Conservation (phyloP, 2,888 invertebrate species). For the Agrotis exclamationis region DNA sequence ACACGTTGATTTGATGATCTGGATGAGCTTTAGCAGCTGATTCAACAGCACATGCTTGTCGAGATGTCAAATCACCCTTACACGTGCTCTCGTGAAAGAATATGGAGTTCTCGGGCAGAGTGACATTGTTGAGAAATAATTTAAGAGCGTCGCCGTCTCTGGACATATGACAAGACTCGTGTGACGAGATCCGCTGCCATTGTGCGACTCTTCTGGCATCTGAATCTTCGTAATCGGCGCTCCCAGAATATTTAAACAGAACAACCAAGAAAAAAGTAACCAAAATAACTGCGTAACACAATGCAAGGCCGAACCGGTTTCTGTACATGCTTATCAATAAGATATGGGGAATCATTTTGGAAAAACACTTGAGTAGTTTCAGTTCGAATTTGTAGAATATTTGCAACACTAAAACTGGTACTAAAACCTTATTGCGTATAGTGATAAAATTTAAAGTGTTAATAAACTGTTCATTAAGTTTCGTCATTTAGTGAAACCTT, state of each 20-base stretch:
- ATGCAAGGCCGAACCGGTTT: neutral
- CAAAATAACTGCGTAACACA: constrained; percentile 12
- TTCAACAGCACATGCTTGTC: constrained; percentile 55
- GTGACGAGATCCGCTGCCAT: neutral
- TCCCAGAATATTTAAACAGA: neutral
- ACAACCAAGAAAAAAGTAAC: neutral
- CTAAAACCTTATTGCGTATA: constrained; percentile 9
- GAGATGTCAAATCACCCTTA: constrained; percentile 35
- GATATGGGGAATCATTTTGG: constrained; percentile 5
- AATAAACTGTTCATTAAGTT: neutral
- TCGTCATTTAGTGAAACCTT: neutral
- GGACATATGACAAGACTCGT: constrained; percentile 22
- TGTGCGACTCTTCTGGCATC: neutral
- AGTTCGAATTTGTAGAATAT: neutral
- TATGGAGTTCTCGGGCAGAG: constrained; percentile 42
- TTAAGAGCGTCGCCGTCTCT: constrained; percentile 26
- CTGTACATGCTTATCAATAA: constrained; percentile 1
- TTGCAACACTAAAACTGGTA: neutral
- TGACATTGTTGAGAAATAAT: neutral
- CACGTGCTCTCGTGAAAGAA: constrained; percentile 56
- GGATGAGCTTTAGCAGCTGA: constrained; percentile 55
- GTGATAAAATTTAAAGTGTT: constrained; percentile 14
- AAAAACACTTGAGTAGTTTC: neutral
- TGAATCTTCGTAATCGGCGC: neutral
- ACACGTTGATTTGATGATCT: constrained; percentile 33